Base-by-base conservation (phyloP, 2,113 vertebrate species). In the Drymodes brunneopygia region DNA sequence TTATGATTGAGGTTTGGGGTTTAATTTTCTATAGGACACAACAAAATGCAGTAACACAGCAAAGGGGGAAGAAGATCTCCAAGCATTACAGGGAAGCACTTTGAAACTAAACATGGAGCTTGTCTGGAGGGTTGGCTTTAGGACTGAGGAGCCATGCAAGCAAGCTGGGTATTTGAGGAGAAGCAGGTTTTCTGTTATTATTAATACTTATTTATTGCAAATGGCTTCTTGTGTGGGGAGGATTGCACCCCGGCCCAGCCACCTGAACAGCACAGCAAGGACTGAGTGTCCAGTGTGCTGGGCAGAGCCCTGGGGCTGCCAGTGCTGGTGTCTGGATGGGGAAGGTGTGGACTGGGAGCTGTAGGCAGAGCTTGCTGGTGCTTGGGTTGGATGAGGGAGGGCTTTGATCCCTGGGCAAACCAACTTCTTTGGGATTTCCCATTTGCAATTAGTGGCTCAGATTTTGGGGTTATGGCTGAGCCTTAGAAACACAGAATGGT, bases 11-110 rank as follows among this genome's bases (percentile, higher is more conserved):
- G 47, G 9, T 60, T 56, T 3, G 4, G 23, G 36, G 40, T 27
- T 75, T 35, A 2, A 22, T 40, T 71, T 78, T 29, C 42, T 28
- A 0, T 11, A 29, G 48, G n/a, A 13, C 0, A 7, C 0, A 4
- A 6, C 4, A 21, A 29, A 56, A 31, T 1, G 23, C 35, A 28
- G 50, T 4, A 11, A 25, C 0, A 23, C 44, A 28, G 36, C 19
- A 11, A 40, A 36, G 22, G 12, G 36, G 17, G 27, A 42, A 20
- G 9, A 3, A 9, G 53, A 22, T 29, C 35, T 42, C 7, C 19
- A 33, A 22, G 9, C 7, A 23, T 12, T 4, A 6, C 0, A 4
- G 50, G 58, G 36, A 72, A 57, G 5, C 4, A 10, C 69, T 61
- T 62, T 56, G 64, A 40, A 29, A 50, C 25, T 1, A 47, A 24